Conservation (phyloP, 2,113 vertebrate genomes). For the Pseudopipra pipra region DNA sequence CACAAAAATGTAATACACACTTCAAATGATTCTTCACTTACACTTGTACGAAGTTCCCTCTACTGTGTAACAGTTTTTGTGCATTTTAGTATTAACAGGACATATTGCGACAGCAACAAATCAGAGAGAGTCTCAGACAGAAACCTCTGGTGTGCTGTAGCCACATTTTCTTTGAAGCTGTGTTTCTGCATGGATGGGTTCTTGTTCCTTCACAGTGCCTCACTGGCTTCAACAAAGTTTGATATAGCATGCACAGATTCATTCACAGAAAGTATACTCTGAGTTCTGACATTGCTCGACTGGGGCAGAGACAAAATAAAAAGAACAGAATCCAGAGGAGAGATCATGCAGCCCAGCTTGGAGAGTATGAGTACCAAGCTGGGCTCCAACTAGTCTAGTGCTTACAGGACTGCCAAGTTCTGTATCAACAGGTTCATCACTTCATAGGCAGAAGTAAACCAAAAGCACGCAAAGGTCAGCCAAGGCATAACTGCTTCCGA, state of each 20-base stretch:
- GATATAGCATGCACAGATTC: fast-evolving
- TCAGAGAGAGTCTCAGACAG: neutral
- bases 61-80: neutral
- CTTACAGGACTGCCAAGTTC: neutral
- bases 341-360: neutral
- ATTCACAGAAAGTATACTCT: neutral
- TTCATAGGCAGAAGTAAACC: neutral
- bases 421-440: neutral
- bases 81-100: neutral
- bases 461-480: neutral
- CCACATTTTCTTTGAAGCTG: neutral
- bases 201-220: neutral
- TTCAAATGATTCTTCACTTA: neutral
- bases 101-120: neutral
- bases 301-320: neutral
- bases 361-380: neutral
- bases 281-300: neutral
- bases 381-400: neutral
- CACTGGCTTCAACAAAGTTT: neutral
- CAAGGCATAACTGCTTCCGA: neutral
- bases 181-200: neutral
- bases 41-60: neutral
- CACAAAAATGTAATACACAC: neutral
- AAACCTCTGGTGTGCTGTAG: neutral
- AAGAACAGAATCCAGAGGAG: neutral